Conservation (phyloP, 2,888 invertebrate genomes). For the Trissoscelio sp. region DNA sequence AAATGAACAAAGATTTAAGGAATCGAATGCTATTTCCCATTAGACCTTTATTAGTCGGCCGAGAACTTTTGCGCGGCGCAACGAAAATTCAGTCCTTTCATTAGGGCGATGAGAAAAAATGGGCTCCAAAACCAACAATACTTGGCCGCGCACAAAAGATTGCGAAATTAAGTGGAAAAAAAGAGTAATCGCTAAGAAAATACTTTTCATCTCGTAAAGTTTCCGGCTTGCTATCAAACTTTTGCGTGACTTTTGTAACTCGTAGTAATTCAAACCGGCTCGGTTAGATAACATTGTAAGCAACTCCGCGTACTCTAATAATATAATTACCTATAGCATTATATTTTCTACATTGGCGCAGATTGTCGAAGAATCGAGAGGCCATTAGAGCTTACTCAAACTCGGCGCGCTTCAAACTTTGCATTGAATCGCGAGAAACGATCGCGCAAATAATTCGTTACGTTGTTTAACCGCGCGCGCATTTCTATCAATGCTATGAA, state of each 20-base stretch:
- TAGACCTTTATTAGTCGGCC: conserved; percentile 42
- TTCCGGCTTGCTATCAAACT: conserved; percentile 59
- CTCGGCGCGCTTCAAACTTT: conserved; percentile 20
- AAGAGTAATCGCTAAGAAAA: conserved; percentile 67
- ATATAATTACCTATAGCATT: conserved; percentile 75
- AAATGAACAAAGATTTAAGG: conserved; percentile 43
- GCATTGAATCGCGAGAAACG: conserved; percentile 40
- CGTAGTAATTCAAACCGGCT: conserved; percentile 71
- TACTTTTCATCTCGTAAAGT: conserved; percentile 68
- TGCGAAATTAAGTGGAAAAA: conserved; percentile 67
- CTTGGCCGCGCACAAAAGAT: conserved; percentile 60
- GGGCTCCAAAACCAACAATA: conserved; percentile 43
- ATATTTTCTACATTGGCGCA: conserved; percentile 42
- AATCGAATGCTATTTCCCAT: conserved; percentile 40
- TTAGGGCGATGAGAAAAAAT: conserved; percentile 59
- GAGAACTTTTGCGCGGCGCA: conserved; percentile 33
- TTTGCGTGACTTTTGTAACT: conserved; percentile 68
- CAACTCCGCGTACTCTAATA: conserved; percentile 71
- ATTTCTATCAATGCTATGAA: conserved; percentile 33
- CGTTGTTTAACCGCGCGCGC: conserved; percentile 10
- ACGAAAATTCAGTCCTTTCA: conserved; percentile 49
- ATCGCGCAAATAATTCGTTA: conserved; percentile 40
- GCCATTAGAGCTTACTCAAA: conserved; percentile 33
- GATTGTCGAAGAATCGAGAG: conserved; percentile 41
- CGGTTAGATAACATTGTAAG: conserved; percentile 73